These are phyloP conservation scores for Mus pahari DNA, from an alignment of 2,113 vertebrate genomes.

Conservation along the genomic window DNA sequence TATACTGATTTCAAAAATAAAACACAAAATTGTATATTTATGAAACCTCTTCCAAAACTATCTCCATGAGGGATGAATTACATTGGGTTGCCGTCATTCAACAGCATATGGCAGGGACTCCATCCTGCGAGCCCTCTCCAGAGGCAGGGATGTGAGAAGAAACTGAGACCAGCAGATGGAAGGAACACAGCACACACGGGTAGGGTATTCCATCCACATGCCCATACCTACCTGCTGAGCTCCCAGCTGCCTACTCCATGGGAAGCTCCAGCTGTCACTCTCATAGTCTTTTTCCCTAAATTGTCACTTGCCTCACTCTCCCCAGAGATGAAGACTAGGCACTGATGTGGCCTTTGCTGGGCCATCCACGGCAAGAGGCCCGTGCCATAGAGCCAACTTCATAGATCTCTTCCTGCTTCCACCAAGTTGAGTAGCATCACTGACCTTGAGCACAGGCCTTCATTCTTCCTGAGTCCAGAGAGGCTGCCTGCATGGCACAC, in stretches of 20 bases:
- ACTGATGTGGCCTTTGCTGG: not conserved
- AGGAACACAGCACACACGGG: not conserved
- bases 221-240: not conserved
- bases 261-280: not conserved
- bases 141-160: not conserved
- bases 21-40: not conserved
- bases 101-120: not conserved
- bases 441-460: no score
- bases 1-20: not conserved
- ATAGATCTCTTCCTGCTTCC: not conserved
- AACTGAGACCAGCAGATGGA: not conserved
- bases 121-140: not conserved
- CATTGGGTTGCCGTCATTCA: not conserved
- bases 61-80: not conserved
- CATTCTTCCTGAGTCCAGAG: not conserved
- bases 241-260: not conserved
- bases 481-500: not conserved
- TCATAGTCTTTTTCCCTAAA: not conserved
- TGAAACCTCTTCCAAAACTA: not conserved
- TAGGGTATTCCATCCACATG: not conserved
- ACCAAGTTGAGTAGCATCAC: not conserved
- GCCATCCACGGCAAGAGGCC: not conserved
- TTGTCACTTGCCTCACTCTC: not conserved
- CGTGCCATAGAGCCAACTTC: fast-evolving
- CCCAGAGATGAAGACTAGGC: not conserved